These are phyloP conservation scores for Trilocha varians DNA, from an alignment of 2,888 invertebrate genomes.

Conservation along the genomic window DNA sequence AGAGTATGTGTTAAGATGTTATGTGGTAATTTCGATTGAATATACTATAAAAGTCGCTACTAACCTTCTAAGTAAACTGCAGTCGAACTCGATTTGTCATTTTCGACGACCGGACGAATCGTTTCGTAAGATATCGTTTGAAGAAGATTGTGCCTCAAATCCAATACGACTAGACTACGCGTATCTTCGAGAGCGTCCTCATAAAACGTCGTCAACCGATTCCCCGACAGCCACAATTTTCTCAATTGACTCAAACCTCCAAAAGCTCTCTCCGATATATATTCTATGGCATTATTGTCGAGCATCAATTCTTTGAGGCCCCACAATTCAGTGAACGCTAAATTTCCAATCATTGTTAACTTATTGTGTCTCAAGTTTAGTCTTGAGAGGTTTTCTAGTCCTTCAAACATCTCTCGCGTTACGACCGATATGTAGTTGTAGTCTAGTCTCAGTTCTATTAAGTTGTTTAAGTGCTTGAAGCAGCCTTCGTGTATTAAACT, in stretches of 20 bases:
- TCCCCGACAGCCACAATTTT: conserved; percentile 81
- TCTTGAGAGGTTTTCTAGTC: conserved; percentile 79
- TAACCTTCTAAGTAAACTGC: conserved; percentile 85
- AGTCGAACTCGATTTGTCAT: conserved; percentile 80
- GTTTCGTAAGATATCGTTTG: conserved; percentile 84
- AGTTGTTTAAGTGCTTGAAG: conserved; percentile 80
- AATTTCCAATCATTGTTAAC: conserved; percentile 83
- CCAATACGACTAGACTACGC: conserved; percentile 79
- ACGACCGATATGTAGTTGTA: conserved; percentile 82
- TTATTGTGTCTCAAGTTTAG: conserved; percentile 83
- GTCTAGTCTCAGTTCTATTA: conserved; percentile 86
- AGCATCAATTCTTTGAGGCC: conserved; percentile 79
- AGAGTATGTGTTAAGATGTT: too few species aligned
- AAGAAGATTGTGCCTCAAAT: conserved; percentile 83
- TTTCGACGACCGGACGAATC: conserved; percentile 81
- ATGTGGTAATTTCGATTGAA: too few species aligned
- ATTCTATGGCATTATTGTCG: conserved; percentile 79
- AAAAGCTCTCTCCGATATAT: conserved; percentile 83
- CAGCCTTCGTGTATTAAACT: conserved; percentile 89
- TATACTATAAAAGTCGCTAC: too few species aligned
- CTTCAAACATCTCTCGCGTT: conserved; percentile 83
- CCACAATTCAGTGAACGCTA: conserved; percentile 85
- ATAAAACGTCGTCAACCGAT: conserved; percentile 80
- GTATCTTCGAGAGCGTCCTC: conserved; percentile 81
- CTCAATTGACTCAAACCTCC: conserved; percentile 81